These are phyloP conservation scores for Drosophila kurseongensis DNA, from an alignment of 1,140 invertebrate species.

Conservation along the genomic window DNA sequence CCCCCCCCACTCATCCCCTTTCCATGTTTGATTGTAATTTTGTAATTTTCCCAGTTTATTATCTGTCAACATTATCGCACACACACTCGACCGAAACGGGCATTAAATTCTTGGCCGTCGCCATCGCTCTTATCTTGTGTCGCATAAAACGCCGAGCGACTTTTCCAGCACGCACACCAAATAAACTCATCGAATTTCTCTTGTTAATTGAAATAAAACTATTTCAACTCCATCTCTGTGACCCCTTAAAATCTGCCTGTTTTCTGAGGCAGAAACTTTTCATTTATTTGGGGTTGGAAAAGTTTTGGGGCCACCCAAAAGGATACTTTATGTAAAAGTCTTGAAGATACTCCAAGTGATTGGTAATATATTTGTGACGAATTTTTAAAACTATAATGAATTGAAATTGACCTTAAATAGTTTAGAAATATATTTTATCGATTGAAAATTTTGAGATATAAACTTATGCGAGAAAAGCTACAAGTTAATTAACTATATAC, in stretches of 20 bases:
- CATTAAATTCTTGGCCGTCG: conserved; percentile 71
- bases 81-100: conserved; percentile 44
- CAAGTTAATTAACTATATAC: too few relatives aligned
- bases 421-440: too few relatives aligned
- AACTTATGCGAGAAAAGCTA: too few relatives aligned
- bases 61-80: conserved; percentile 82
- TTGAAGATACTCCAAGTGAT: neutral
- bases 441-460: too few relatives aligned
- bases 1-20: neutral
- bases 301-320: too few relatives aligned
- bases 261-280: conserved; percentile 11
- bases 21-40: conserved; percentile 76
- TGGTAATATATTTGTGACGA: too few relatives aligned
- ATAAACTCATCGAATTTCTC: conserved; percentile 83
- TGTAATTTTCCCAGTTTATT: conserved; percentile 82
- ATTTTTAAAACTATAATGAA: too few relatives aligned
- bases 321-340: neutral
- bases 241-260: neutral
- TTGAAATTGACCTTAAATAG: too few relatives aligned
- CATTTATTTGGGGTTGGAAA: conserved; percentile 15
- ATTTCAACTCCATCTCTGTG: conserved; percentile 45
- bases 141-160: conserved; percentile 70
- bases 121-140: conserved; percentile 80
- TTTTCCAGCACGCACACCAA: conserved; percentile 55
- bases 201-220: conserved; percentile 83